These are phyloP conservation scores for Plecturocebus donacophilus DNA, from an alignment of 2,113 vertebrate genomes.

Conservation along the genomic window DNA sequence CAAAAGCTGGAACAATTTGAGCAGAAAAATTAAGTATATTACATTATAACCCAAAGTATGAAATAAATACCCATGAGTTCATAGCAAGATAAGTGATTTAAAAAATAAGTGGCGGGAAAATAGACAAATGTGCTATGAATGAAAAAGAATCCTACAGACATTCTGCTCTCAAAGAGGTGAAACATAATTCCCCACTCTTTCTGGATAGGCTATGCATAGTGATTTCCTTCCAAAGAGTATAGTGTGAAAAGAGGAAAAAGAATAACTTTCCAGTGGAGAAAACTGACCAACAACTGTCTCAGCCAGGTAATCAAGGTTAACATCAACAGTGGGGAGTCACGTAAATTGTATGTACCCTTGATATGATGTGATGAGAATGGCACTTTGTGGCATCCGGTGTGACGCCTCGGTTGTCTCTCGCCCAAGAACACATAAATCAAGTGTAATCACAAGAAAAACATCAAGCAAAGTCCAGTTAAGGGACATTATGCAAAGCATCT, in stretches of 20 bases:
- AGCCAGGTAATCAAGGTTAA: not conserved
- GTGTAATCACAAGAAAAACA: not conserved
- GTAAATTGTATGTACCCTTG: not conserved
- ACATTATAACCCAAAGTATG: not conserved
- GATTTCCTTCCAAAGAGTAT: not conserved
- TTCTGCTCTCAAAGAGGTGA: not conserved
- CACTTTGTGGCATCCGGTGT: not conserved
- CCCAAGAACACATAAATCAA: not conserved
- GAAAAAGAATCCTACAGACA: not conserved
- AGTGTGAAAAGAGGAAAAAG: not conserved
- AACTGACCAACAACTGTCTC: not conserved
- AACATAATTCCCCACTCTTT: not conserved
- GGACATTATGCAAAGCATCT: not conserved
- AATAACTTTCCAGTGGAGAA: not conserved
- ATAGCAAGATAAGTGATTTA: not conserved
- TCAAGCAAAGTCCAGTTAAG: not conserved
- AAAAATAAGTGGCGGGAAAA: not conserved
- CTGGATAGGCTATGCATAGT: no score
- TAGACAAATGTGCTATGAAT: not conserved
- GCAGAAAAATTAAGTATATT: not conserved
- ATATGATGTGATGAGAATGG: not conserved
- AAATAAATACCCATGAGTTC: not conserved
- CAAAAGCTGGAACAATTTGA: not conserved
- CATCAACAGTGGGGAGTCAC: not conserved
- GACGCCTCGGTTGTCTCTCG: not conserved